These are phyloP conservation scores for Scaptomyza caliginosa DNA, from an alignment of 2,888 invertebrate genomes.

Conservation along the genomic window DNA sequence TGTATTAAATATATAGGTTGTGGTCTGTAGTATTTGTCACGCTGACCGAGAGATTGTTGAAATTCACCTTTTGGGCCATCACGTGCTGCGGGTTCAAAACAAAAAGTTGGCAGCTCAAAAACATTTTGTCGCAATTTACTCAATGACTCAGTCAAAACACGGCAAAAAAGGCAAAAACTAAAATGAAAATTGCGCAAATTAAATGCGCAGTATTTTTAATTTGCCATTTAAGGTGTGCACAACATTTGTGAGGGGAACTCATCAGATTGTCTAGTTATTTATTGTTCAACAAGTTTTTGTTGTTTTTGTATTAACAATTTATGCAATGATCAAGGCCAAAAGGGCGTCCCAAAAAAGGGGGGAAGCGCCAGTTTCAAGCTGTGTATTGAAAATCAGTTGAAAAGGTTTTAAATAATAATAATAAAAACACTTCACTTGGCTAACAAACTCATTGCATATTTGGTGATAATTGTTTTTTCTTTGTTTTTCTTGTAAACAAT, in stretches of 20 bases:
- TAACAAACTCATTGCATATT: constrained; percentile 35
- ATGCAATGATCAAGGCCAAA: constrained; percentile 37
- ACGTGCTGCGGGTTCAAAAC: constrained; percentile 27
- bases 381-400: constrained; percentile 4
- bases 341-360: constrained; percentile 30
- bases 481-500: constrained; percentile 20
- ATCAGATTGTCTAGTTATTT: constrained; percentile 26
- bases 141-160: constrained; percentile 19
- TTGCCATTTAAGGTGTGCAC: constrained; percentile 69
- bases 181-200: constrained; percentile 50
- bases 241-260: not conserved
- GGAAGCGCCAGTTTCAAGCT: constrained; percentile 12
- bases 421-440: too few species aligned
- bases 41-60: constrained; percentile 13
- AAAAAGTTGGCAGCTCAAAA: constrained; percentile 27
- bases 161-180: constrained; percentile 6
- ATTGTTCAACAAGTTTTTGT: constrained; percentile 22
- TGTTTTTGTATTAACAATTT: constrained; percentile 19
- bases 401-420: too few species aligned
- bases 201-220: constrained; percentile 72
- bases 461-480: constrained; percentile 49
- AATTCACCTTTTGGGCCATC: constrained; percentile 23
- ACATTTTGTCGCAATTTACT: constrained; percentile 27
- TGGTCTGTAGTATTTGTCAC: not conserved
- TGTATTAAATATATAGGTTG: constrained; percentile 31